Conservation (phyloP, 92 coral and sea anemone species). For the Epizoanthus illoricatus region DNA sequence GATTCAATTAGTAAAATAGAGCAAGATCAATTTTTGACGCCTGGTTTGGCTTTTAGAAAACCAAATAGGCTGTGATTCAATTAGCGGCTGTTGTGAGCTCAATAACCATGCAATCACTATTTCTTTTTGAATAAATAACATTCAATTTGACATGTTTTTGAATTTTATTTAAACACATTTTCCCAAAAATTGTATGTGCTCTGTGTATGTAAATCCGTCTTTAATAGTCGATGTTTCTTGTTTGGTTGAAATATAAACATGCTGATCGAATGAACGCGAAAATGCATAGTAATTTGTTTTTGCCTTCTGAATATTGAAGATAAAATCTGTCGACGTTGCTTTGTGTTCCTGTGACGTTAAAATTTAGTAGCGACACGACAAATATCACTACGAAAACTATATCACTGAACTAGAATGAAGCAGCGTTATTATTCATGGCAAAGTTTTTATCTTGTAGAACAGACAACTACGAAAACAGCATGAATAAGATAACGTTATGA, state of each 20-base stretch:
- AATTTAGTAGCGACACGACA: background rate
- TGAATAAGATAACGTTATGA: conserved; percentile 45
- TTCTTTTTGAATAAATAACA: no score
- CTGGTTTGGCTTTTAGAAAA: no score
- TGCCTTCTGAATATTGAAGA: background rate
- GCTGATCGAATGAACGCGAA: conserved; percentile 2
- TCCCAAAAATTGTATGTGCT: background rate
- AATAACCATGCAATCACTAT: no score
- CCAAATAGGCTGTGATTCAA: no score
- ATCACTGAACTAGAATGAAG: background rate
- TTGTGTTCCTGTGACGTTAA: background rate
- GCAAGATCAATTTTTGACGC: no score
- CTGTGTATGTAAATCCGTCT: background rate
- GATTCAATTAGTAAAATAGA: no score
- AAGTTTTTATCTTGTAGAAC: conserved; percentile 2
- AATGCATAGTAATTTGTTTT: background rate
- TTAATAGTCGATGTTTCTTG: conserved; percentile 2
- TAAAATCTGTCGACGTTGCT: conserved; percentile 7
- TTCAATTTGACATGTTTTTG: background rate
- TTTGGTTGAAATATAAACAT: background rate
- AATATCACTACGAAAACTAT: background rate
- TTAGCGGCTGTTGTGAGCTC: no score
- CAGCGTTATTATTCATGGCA: background rate
- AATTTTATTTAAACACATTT: background rate
- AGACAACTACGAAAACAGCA: background rate